Evolutionary conservation across 2,888 invertebrate genomes (phyloP).

Genomic region (Microchrysa polita): DNA sequence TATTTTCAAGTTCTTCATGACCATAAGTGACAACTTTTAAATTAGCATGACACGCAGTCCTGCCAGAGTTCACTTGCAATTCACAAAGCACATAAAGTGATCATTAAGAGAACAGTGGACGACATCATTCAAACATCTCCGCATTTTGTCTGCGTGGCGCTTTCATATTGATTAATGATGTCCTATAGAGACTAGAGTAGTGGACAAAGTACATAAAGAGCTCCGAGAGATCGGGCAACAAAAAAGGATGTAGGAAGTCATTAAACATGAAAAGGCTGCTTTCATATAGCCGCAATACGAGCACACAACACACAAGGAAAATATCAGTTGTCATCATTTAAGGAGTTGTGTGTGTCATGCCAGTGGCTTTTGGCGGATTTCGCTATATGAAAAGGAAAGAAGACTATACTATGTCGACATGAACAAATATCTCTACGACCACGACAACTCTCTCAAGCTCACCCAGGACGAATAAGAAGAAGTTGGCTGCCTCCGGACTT

Average conservation of each 20-base stretch:
- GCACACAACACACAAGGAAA: conserved; percentile 22
- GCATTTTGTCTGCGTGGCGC: conserved; percentile 28
- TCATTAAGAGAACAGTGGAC: conserved; percentile 3
- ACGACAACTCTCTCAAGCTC: too few species aligned
- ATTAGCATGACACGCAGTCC: too few species aligned
- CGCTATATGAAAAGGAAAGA: conserved; percentile 1
- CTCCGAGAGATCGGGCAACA: too few species aligned
- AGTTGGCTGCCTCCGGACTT: conserved; percentile 15
- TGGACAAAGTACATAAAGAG: background rate
- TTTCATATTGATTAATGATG: conserved; percentile 42
- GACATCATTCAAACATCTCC: conserved; percentile 6
- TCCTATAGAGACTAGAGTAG: too few species aligned
- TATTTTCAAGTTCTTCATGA: background rate
- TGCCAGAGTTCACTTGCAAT: too few species aligned
- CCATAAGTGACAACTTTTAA: background rate
- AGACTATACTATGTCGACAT: too few species aligned
- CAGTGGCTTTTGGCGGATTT: background rate
- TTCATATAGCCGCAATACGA: conserved; percentile 31
- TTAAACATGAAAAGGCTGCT: conserved; percentile 33
- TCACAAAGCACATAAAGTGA: background rate
- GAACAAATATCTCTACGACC: too few species aligned
- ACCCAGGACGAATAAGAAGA: background rate
- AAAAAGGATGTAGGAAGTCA: conserved; percentile 39
- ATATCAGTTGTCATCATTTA: conserved; percentile 33
- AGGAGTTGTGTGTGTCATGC: background rate